Evolutionary conservation across 2,113 vertebrate genomes (phyloP).

Genomic region (Lepidothrix coronata): DNA sequence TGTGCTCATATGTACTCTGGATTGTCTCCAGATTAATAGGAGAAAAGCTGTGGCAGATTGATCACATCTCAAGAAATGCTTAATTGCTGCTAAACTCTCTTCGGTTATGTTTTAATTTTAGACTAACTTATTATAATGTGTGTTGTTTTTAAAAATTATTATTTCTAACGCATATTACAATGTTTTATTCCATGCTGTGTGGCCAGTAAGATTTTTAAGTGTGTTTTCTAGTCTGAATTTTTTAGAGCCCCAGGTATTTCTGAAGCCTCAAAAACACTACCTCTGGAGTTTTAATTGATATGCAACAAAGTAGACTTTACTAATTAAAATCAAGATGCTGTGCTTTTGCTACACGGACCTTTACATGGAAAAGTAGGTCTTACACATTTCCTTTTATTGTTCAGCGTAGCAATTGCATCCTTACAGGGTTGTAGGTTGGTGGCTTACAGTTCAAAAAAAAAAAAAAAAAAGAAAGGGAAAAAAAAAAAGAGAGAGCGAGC

Average conservation of each 20-base stretch:
- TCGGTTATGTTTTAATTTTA: not conserved
- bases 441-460: slow-evolving; percentile 82
- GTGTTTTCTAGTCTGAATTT: slow-evolving; percentile 68
- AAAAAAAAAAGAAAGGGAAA: not conserved
- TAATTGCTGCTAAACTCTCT: slow-evolving; percentile 18
- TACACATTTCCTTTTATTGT: slow-evolving; percentile 85
- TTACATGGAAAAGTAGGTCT: slow-evolving; percentile 83
- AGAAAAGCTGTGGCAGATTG: slow-evolving; percentile 21
- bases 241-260: slow-evolving; percentile 75
- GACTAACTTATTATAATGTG: not conserved
- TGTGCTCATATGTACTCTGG: not conserved
- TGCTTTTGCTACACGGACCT: slow-evolving; percentile 82
- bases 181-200: not conserved
- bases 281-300: slow-evolving; percentile 81
- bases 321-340: slow-evolving; percentile 84
- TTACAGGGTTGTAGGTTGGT: slow-evolving; percentile 86
- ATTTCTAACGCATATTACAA: not conserved
- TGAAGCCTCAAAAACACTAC: slow-evolving; percentile 58
- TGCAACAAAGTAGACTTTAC: slow-evolving; percentile 82
- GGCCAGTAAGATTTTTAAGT: slow-evolving; percentile 17
- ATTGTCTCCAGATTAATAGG: not conserved
- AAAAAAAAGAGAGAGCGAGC: slow-evolving; percentile 63
- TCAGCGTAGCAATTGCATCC: slow-evolving; percentile 81
- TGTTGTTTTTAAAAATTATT: not conserved
- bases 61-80: slow-evolving; percentile 18